A percentile compares a stretch with the other conserved stretches of the same genome.
Evolutionary conservation across 2,113 vertebrate species (phyloP).

Genomic region (Syngnathoides biaculeatus): DNA sequence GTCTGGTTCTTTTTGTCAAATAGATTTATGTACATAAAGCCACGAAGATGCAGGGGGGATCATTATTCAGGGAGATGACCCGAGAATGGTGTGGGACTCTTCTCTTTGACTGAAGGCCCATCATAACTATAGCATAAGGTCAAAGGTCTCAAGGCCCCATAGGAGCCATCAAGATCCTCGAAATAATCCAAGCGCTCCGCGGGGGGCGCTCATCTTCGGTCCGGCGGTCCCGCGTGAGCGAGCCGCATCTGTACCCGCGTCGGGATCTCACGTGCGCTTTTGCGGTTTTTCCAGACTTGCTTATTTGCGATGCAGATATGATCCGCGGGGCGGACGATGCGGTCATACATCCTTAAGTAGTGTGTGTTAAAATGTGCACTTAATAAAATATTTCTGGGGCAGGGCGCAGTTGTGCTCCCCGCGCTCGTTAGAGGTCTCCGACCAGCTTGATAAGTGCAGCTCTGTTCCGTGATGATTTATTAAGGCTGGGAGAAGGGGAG

Average conservation of each 20-base stretch:
- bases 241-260: constrained; percentile 21
- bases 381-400: constrained; percentile 76
- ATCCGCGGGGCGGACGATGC: constrained; percentile 45
- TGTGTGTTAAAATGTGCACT: constrained; percentile 71
- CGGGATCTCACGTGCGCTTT: constrained; percentile 16
- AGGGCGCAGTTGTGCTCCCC: constrained; percentile 56
- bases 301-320: constrained; percentile 59
- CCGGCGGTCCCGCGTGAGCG: constrained; percentile 13
- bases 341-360: constrained; percentile 54
- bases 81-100: constrained; percentile 30
- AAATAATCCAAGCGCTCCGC: constrained; percentile 52
- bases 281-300: constrained; percentile 20
- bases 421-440: constrained; percentile 73
- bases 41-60: constrained; percentile 5
- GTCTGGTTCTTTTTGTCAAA: constrained; percentile 1
- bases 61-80: constrained; percentile 36
- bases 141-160: constrained; percentile 56
- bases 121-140: constrained; percentile 44
- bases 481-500: constrained; percentile 55
- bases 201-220: constrained; percentile 37
- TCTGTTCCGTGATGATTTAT: constrained; percentile 74
- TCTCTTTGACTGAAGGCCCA: constrained; percentile 44
- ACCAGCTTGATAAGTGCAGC: constrained; percentile 70
- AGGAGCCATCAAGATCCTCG: constrained; percentile 43
- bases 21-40: constrained; percentile 17